These are phyloP conservation scores for Anolis apletophallus DNA, from an alignment of 2,797 vertebrate species.

Conservation along the genomic window DNA sequence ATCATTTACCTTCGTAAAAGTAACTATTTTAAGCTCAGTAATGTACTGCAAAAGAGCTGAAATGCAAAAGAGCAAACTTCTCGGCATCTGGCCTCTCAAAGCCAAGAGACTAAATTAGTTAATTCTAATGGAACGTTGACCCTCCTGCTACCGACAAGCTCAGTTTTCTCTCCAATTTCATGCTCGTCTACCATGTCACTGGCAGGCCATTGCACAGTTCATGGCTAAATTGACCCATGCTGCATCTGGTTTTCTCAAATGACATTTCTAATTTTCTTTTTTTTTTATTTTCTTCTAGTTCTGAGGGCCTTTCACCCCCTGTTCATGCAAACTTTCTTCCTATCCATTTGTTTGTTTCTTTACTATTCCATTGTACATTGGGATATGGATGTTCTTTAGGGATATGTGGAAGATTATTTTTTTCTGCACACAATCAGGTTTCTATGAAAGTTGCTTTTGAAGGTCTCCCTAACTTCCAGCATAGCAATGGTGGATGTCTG, in stretches of 20 bases:
- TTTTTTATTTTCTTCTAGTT: background rate
- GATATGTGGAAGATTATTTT: background rate
- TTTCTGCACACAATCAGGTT: background rate
- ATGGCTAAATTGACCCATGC: background rate
- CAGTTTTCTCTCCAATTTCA: slow-evolving; percentile 24
- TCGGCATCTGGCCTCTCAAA: background rate
- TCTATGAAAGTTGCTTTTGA: background rate
- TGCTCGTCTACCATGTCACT: background rate
- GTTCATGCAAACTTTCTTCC: background rate
- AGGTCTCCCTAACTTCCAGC: background rate
- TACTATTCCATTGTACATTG: background rate
- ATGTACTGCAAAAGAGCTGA: background rate
- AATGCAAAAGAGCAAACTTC: background rate
- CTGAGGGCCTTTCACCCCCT: background rate
- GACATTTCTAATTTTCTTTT: background rate
- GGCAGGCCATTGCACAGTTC: background rate
- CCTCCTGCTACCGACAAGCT: background rate
- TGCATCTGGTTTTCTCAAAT: background rate
- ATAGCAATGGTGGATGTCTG: too few species aligned
- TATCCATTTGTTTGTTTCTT: background rate
- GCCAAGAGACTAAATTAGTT: background rate
- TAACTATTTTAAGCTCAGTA: background rate
- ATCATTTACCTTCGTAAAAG: background rate
- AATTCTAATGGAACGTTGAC: background rate
- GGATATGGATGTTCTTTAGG: background rate